phyloP scores from a whole-genome alignment of 2,113 vertebrate species.

The Hiodon alosoides region DNA sequence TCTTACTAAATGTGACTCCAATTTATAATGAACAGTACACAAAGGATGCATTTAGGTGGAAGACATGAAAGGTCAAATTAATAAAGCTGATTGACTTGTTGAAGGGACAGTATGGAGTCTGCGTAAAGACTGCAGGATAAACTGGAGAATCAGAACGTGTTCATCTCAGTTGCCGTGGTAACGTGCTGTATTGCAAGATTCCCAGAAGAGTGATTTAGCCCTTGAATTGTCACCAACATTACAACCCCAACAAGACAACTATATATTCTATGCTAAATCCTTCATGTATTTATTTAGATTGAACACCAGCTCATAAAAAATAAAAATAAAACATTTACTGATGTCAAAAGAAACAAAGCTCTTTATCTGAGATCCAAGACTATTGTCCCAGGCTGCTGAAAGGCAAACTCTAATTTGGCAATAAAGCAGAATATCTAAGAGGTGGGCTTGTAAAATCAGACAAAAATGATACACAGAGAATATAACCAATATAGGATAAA shows the following conservation, averaged over 20 bases:
- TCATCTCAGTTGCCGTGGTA: conserved; percentile 21
- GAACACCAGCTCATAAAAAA: no score
- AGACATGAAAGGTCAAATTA: no score
- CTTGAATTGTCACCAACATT: conserved; percentile 5
- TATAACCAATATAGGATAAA: no score
- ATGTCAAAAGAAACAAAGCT: no score
- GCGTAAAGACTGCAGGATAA: not conserved
- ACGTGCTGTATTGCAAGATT: conserved; percentile 12
- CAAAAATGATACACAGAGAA: no score
- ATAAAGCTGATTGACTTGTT: not conserved
- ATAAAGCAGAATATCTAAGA: no score
- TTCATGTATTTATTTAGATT: not conserved
- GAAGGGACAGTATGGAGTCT: not conserved
- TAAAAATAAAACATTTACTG: not conserved
- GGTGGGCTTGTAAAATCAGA: no score
- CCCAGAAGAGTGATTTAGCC: conserved; percentile 13
- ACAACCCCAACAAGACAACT: not conserved
- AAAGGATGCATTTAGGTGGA: not conserved
- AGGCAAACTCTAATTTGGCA: no score
- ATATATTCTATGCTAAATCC: conserved; percentile 7
- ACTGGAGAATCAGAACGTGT: not conserved
- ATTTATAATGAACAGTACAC: not conserved
- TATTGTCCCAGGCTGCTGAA: no score
- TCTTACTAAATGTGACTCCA: not conserved
- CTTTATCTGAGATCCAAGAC: no score